Evolutionary conservation across 2,113 vertebrate genomes (phyloP), one percentile per base, ranked within the genome.

Genomic region (Typhlomys cinereus): DNA sequence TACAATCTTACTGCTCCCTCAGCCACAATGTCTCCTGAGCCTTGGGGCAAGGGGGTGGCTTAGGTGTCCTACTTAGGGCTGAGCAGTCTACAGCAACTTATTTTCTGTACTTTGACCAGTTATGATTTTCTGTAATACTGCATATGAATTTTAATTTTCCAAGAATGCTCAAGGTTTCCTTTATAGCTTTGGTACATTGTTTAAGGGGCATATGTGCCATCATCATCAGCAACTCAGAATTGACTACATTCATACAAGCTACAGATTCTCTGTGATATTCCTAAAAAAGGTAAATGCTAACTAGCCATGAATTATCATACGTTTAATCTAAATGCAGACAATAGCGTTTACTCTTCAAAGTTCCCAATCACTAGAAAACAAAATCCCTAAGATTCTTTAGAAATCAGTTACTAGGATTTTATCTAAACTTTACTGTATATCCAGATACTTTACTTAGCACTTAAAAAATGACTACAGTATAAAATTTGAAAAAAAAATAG

Each of bases 191-290:
- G 6, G 23, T 15, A 76, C 36, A 31, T 34, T 57, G 23, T 46
- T 29, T 36, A 87, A 91, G 85, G 29, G 88, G 86, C 52, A 94
- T 29, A 75, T 18, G 31, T 25, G 70, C 44, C 46, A 85, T 90
- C 41, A 57, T 12, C 71, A 76, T 44, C 90, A 80, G 78, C 48
- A 54, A 21, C 50, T 83, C 82, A 83, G 76, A 79, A 90, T 3
- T 61, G 17, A 18, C 46, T 75, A 23, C 7, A 39, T 39, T 81
- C 52, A 52, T 41, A 36, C 36, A 84, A 94, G n/a, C 48, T 62
- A 73, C 59, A 81, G 39, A 31, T 71, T 81, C 69, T 70, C 70
- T 31, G 61, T 44, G 54, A 86, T 31, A 52, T 74, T 52, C 46
- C 21, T 66, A 70, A 94, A 84, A 82, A n/a, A 62, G 50, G 1